Conservation (phyloP, 2,113 vertebrate genomes). For the Suncus etruscus region DNA sequence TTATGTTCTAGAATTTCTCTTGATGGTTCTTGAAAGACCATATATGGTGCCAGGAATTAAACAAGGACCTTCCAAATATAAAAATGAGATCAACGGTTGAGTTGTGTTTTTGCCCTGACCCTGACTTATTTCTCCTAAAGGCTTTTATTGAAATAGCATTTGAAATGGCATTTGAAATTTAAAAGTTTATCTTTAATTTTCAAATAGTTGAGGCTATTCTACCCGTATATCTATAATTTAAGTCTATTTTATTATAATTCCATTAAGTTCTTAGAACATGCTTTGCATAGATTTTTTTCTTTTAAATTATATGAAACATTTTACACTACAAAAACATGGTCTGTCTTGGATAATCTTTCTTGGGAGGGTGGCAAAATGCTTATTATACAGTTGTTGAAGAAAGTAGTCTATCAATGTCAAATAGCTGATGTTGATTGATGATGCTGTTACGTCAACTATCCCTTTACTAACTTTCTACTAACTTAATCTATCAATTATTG, state of each 20-base stretch:
- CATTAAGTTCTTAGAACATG: neutral
- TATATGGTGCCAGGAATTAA: too few relatives aligned
- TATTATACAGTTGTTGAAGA: neutral
- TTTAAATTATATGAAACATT: neutral
- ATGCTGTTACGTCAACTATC: neutral
- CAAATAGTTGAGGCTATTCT: neutral
- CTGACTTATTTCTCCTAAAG: neutral
- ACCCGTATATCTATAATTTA: neutral
- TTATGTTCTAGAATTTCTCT: too few relatives aligned
- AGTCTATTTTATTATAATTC: conserved; percentile 4
- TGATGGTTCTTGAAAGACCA: too few relatives aligned
- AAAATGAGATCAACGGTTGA: too few relatives aligned
- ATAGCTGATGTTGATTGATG: conserved; percentile 16
- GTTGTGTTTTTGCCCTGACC: too few relatives aligned
- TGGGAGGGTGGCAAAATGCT: neutral
- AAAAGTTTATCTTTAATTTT: neutral
- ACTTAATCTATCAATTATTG: conserved; percentile 12
- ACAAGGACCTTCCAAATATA: too few relatives aligned
- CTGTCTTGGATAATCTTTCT: neutral
- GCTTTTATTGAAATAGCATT: neutral
- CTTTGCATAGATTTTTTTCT: neutral
- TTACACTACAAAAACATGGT: neutral
- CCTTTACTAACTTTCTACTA: neutral
- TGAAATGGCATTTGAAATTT: neutral
- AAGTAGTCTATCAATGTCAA: conserved; percentile 17